Evolutionary conservation across 2,888 invertebrate genomes (phyloP).

Genomic region (Lasioglossum villosulum): DNA sequence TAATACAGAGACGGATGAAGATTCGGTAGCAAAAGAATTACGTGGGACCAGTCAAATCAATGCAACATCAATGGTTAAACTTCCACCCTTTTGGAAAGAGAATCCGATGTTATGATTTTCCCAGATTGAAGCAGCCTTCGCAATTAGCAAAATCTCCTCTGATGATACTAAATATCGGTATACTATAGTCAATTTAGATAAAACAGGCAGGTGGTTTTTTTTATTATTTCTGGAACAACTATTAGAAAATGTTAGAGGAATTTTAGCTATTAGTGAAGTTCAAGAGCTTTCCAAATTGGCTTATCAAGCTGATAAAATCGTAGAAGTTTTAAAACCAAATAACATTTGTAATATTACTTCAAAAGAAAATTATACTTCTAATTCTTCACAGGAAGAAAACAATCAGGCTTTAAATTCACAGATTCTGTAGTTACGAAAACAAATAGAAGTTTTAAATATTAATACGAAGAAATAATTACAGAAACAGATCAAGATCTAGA

Average conservation of each 20-base stretch:
- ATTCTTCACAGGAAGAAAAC: too few species aligned
- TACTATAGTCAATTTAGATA: neutral
- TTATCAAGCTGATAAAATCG: neutral
- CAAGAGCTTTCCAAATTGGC: neutral
- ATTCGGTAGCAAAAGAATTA: too few species aligned
- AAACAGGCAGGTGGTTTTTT: neutral
- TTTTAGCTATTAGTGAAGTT: neutral
- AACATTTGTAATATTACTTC: too few species aligned
- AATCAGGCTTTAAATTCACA: too few species aligned
- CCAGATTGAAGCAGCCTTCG: constrained; percentile 6
- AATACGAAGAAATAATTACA: too few species aligned
- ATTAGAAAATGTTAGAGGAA: neutral
- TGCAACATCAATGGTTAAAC: neutral
- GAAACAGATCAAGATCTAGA: neutral
- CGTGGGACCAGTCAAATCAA: neutral
- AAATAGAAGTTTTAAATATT: too few species aligned
- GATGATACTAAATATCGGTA: neutral
- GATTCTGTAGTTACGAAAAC: too few species aligned
- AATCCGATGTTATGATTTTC: neutral
- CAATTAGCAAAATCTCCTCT: neutral
- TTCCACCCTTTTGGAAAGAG: constrained; percentile 15
- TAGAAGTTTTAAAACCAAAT: too few species aligned
- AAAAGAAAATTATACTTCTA: too few species aligned
- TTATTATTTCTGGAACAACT: neutral
- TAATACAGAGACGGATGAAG: too few species aligned